Evolutionary conservation across 2,888 invertebrate genomes (phyloP).

Genomic region (Mimachlamys varia): DNA sequence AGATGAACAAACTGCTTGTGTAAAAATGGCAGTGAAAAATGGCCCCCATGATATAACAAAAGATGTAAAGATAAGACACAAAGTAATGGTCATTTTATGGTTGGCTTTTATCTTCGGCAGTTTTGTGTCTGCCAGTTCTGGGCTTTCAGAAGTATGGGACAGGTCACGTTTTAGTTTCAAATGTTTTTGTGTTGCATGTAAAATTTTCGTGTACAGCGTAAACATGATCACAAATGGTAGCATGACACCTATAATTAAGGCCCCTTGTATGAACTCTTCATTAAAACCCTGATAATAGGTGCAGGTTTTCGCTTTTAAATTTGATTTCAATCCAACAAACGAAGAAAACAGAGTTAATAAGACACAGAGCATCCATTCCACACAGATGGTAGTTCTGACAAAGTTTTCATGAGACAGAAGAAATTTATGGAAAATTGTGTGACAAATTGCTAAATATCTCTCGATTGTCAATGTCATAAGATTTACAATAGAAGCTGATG

Average conservation of each 20-base stretch:
- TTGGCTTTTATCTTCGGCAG: background rate
- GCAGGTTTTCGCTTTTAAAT: background rate
- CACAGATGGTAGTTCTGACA: background rate
- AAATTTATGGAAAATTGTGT: background rate
- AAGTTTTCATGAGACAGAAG: background rate
- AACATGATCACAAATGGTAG: constrained; percentile 9
- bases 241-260: background rate
- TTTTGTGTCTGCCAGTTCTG: background rate
- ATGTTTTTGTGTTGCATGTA: background rate
- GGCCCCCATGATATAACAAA: constrained; percentile 1
- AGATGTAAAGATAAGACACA: background rate
- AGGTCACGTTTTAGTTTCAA: background rate
- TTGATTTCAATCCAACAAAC: background rate
- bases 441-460: background rate
- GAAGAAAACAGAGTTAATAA: background rate
- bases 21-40: background rate
- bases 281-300: background rate
- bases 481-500: background rate
- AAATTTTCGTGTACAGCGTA: background rate
- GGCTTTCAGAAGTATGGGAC: background rate
- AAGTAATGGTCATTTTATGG: background rate
- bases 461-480: background rate
- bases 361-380: background rate
- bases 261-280: background rate
- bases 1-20: background rate